Evolutionary conservation across 1,140 invertebrate genomes (phyloP).

Genomic region (Heliconius nattereri): DNA sequence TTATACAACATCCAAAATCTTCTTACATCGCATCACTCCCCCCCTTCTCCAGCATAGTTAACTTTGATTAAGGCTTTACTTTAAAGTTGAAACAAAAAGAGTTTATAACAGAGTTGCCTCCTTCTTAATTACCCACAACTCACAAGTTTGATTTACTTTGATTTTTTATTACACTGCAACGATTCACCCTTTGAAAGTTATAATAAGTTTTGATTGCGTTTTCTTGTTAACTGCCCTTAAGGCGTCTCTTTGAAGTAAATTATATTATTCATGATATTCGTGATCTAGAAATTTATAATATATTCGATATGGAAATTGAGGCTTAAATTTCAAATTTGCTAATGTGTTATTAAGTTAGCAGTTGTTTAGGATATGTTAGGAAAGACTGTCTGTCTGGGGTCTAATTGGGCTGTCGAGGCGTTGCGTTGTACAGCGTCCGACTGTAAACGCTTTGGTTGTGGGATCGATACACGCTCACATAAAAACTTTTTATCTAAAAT

Average conservation of each 20-base stretch:
- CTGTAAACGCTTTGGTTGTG: too few relatives aligned
- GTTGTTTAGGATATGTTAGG: not conserved
- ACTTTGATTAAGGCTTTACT: slow-evolving; percentile 38
- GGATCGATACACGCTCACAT: too few relatives aligned
- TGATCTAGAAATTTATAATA: not conserved
- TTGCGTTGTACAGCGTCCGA: too few relatives aligned
- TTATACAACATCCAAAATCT: not conserved
- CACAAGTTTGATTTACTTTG: not conserved
- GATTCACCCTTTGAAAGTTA: slow-evolving; percentile 26
- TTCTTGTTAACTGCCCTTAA: not conserved
- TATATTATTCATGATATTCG: not conserved
- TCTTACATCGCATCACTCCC: not conserved
- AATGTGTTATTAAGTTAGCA: not conserved
- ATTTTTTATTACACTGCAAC: slow-evolving; percentile 20
- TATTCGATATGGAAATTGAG: not conserved
- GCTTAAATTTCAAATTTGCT: not conserved
- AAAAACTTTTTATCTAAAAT: too few relatives aligned
- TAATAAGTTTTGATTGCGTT: slow-evolving; percentile 27
- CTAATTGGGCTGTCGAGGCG: too few relatives aligned
- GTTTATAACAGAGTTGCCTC: slow-evolving; percentile 18
- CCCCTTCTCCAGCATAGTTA: slow-evolving; percentile 1
- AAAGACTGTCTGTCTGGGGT: too few relatives aligned
- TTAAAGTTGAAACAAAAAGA: slow-evolving; percentile 31
- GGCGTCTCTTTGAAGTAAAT: not conserved
- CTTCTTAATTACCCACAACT: slow-evolving; percentile 33